Evolutionary conservation across 2,113 vertebrate genomes (phyloP).

Genomic region (Cyphomyrus discorhynchus): DNA sequence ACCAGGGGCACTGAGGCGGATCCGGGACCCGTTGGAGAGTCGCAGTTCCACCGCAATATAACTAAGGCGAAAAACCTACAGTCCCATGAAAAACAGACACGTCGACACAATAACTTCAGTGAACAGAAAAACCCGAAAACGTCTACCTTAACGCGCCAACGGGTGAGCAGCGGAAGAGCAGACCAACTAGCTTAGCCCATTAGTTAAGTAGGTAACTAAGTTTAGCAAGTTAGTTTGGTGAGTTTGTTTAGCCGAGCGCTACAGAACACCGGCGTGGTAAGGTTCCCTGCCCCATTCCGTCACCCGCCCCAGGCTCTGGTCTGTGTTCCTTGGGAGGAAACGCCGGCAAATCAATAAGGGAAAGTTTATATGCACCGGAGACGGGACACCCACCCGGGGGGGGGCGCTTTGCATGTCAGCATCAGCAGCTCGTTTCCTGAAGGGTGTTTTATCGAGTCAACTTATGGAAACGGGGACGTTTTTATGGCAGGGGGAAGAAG

Average conservation of each 20-base stretch:
- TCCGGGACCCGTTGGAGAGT: not conserved
- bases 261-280: not conserved
- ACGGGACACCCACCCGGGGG: slow-evolving; percentile 31
- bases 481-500: slow-evolving; percentile 31
- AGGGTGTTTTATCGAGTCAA: slow-evolving; percentile 57
- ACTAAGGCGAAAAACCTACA: not conserved
- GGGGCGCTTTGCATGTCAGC: slow-evolving; percentile 45
- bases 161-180: not conserved
- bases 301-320: not conserved
- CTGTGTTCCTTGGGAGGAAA: slow-evolving; percentile 29
- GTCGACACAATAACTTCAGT: not conserved
- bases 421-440: slow-evolving; percentile 56
- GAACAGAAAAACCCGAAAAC: not conserved
- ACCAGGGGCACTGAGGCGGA: not conserved
- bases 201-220: not conserved
- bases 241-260: not conserved
- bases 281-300: not conserved
- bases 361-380: slow-evolving; percentile 50
- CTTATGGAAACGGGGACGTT: slow-evolving; percentile 39
- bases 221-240: no score
- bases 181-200: not conserved
- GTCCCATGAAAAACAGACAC: not conserved
- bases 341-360: slow-evolving; percentile 22
- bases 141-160: not conserved
- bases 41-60: not conserved